These are phyloP conservation scores for Benitochromis conjunctus DNA, from an alignment of 2,113 vertebrate genomes.

Conservation along the genomic window DNA sequence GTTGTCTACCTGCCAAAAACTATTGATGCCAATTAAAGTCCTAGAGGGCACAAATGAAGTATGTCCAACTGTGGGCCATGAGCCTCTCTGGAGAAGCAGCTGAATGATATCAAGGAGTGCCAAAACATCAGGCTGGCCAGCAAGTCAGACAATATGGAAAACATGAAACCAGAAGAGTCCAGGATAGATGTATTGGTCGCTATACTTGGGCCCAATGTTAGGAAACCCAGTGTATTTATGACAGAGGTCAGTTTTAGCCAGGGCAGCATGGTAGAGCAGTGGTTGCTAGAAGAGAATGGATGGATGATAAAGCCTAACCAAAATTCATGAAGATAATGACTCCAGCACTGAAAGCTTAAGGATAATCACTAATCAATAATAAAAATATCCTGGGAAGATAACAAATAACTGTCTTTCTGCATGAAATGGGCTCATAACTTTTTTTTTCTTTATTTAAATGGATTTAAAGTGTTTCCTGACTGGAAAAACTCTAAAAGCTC, in stretches of 20 bases:
- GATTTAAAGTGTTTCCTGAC: neutral
- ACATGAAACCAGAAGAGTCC: neutral
- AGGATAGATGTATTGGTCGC: neutral
- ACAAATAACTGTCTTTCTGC: neutral
- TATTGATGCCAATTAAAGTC: neutral
- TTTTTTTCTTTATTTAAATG: neutral
- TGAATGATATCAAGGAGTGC: neutral
- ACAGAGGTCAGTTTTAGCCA: neutral
- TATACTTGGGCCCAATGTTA: neutral
- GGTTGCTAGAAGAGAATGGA: neutral
- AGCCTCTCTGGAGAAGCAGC: neutral
- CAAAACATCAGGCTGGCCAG: neutral
- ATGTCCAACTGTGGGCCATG: neutral
- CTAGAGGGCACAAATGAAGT: neutral
- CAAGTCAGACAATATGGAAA: neutral
- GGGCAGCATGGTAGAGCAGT: too few relatives aligned
- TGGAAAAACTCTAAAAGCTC: slow-evolving; percentile 3
- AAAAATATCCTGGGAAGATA: neutral
- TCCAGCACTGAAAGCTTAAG: neutral
- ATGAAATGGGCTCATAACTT: neutral
- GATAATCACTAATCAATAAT: neutral
- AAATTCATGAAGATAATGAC: neutral
- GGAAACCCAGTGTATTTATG: neutral
- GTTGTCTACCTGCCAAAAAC: neutral
- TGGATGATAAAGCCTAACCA: neutral